A percentile compares a stretch with the other conserved stretches of the same genome.
phyloP scores from a whole-genome alignment of 2,113 vertebrate species.

The Hemichromis elongatus region DNA sequence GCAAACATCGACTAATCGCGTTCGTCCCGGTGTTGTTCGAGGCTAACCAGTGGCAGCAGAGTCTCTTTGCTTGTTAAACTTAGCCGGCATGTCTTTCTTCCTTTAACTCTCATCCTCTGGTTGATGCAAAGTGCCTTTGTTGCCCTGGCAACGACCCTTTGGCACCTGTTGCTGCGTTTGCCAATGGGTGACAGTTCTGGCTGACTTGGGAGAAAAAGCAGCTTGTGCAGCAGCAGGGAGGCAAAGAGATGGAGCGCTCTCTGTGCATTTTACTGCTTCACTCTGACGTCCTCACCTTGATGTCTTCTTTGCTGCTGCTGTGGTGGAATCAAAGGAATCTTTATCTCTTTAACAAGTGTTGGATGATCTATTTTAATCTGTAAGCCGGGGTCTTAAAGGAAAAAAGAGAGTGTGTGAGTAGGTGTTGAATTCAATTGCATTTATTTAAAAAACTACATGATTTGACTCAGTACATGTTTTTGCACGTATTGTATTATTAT shows the following conservation, averaged over 20 bases:
- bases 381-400: not conserved
- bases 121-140: slow-evolving; percentile 31
- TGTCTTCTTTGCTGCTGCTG: not conserved
- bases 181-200: not conserved
- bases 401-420: not conserved
- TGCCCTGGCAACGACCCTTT: slow-evolving; percentile 49
- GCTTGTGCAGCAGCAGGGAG: not conserved
- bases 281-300: not conserved
- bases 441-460: fast-evolving
- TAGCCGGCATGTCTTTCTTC: not conserved
- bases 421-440: not conserved
- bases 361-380: not conserved
- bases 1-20: not conserved
- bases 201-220: not conserved
- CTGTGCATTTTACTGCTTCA: not conserved
- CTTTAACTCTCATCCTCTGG: not conserved
- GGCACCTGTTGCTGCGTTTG: slow-evolving; percentile 50
- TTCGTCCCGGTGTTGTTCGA: not conserved
- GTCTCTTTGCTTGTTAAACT: not conserved
- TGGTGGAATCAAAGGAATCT: not conserved
- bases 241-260: not conserved
- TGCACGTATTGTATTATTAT: not conserved
- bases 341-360: too few species aligned
- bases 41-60: not conserved
- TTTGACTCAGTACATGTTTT: not conserved